Percentiles rank a stretch among this genome's conserved stretches.
phyloP scores from a whole-genome alignment of 1,140 invertebrate species.

The Sinonovacula constricta region DNA sequence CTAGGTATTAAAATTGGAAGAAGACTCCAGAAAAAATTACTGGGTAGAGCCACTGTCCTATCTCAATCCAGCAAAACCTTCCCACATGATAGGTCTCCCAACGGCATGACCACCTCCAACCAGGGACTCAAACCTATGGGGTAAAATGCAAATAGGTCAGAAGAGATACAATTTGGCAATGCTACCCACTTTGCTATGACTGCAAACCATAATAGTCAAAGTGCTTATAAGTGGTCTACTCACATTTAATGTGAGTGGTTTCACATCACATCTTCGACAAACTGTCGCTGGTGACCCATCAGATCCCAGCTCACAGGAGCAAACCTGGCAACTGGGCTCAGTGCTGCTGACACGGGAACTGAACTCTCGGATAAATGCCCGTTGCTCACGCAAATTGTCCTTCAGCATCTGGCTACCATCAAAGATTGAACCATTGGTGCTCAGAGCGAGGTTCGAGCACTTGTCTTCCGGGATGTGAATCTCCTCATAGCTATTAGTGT shows the following conservation, averaged over 20 bases:
- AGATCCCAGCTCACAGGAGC: constrained; percentile 84
- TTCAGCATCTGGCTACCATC: constrained; percentile 62
- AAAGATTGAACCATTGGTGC: constrained; percentile 87
- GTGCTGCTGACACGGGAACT: constrained; percentile 84
- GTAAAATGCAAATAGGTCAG: too few relatives aligned
- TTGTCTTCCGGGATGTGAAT: constrained; percentile 86
- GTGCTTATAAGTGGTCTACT: too few relatives aligned
- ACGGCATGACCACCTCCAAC: too few relatives aligned
- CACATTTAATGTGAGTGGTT: constrained; percentile 16
- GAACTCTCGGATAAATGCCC: constrained; percentile 85
- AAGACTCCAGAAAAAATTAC: too few relatives aligned
- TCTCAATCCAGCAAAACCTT: too few relatives aligned
- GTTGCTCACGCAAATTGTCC: constrained; percentile 78
- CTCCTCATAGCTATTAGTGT: constrained; percentile 85
- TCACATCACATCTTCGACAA: constrained; percentile 73
- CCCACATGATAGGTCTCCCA: too few relatives aligned
- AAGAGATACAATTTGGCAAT: too few relatives aligned
- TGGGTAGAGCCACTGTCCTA: too few relatives aligned
- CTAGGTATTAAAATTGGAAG: too few relatives aligned
- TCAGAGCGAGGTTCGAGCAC: constrained; percentile 88
- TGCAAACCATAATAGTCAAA: too few relatives aligned
- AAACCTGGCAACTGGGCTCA: constrained; percentile 83
- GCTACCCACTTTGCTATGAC: too few relatives aligned
- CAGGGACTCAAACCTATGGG: too few relatives aligned
- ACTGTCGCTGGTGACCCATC: constrained; percentile 75